Conservation (phyloP, 2,888 invertebrate species). For the Emmelina monodactyla region DNA sequence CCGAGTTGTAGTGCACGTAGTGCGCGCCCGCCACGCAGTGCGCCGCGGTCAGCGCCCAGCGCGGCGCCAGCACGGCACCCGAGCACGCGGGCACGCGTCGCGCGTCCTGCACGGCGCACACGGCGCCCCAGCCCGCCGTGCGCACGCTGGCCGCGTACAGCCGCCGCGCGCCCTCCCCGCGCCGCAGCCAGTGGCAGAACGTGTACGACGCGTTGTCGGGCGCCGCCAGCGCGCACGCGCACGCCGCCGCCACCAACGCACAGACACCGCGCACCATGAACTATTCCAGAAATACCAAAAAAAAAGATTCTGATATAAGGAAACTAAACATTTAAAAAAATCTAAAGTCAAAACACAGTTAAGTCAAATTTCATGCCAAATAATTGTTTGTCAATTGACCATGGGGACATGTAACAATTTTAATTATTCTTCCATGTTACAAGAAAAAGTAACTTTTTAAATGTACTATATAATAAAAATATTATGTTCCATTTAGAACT, state of each 20-base stretch:
- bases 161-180: conserved; percentile 24
- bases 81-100: conserved; percentile 34
- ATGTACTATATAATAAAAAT: too few relatives aligned
- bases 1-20: conserved; percentile 38
- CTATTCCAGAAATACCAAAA: too few relatives aligned
- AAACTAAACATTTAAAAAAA: too few relatives aligned
- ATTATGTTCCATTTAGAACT: too few relatives aligned
- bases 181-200: conserved; percentile 23
- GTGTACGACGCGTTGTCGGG: conserved; percentile 17
- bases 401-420: too few relatives aligned
- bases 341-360: too few relatives aligned
- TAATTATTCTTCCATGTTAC: too few relatives aligned
- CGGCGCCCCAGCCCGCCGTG: conserved; percentile 24
- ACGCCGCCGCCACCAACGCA: conserved; percentile 8
- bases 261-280: conserved; percentile 7
- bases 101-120: conserved; percentile 14
- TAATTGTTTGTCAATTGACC: too few relatives aligned
- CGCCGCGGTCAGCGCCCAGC: conserved; percentile 50
- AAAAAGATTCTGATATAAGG: too few relatives aligned
- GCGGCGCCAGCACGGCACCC: conserved; percentile 29
- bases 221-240: conserved; percentile 7
- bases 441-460: too few relatives aligned
- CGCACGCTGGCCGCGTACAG: conserved; percentile 37
- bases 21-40: conserved; percentile 38
- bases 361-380: too few relatives aligned